Conservation (phyloP, 2,113 vertebrate genomes). For the Alexandromys fortis region DNA sequence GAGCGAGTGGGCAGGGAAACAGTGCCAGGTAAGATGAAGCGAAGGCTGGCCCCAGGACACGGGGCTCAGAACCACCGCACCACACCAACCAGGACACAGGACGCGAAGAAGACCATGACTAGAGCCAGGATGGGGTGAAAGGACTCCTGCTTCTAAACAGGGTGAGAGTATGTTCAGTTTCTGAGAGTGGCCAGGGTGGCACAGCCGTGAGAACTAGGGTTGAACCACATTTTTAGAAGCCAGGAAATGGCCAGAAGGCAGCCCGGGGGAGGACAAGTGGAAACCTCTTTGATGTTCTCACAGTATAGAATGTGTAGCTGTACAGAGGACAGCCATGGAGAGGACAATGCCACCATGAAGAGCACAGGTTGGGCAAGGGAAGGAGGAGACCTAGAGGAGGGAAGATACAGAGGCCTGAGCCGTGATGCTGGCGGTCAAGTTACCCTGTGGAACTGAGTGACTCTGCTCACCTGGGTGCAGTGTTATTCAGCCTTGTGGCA, state of each 20-base stretch:
- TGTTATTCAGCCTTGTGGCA: no score
- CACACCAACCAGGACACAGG: background rate
- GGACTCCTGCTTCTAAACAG: no score
- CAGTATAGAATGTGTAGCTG: no score
- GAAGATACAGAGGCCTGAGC: background rate
- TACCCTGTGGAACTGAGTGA: no score
- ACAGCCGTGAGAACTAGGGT: no score
- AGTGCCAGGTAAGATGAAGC: background rate
- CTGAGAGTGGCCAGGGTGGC: no score
- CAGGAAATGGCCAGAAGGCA: no score
- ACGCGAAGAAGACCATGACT: rapidly evolving
- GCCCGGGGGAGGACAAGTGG: no score
- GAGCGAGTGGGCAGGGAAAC: rapidly evolving
- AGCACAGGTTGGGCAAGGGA: background rate
- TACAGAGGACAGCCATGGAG: no score
- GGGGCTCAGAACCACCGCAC: background rate
- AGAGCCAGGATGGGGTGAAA: background rate
- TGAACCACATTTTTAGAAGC: background rate
- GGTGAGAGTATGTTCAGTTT: rapidly evolving
- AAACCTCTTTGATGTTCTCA: background rate
- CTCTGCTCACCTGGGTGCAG: background rate
- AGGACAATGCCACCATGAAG: background rate
- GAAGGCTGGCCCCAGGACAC: background rate
- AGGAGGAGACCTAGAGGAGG: rapidly evolving
- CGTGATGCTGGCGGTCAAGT: rapidly evolving